Evolutionary conservation across 2,797 vertebrate genomes (phyloP).

Genomic region (Neosalanx taihuensis): DNA sequence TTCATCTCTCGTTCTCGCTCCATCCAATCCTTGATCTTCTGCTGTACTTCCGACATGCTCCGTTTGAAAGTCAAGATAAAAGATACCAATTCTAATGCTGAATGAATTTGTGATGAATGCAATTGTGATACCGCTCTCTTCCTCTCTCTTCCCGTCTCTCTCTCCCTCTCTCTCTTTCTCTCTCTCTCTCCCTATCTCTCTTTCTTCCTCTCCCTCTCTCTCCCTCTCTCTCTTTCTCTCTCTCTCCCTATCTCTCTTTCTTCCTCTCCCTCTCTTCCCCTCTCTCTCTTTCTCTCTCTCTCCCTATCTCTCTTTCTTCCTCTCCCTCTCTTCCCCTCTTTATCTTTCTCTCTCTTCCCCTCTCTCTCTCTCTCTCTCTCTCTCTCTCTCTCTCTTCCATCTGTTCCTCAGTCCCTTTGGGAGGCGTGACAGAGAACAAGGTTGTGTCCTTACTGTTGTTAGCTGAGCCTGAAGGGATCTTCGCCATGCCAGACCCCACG

Average conservation of each 20-base stretch:
- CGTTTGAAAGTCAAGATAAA: too few species aligned
- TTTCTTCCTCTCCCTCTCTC: not conserved
- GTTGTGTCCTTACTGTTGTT: conserved; percentile 93
- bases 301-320: not conserved
- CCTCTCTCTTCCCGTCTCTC: too few species aligned
- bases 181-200: not conserved
- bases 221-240: not conserved
- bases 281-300: not conserved
- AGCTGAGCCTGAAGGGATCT: conserved; percentile 95
- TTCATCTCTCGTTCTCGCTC: not conserved
- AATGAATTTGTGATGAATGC: too few species aligned
- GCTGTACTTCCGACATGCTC: too few species aligned
- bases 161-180: too few species aligned
- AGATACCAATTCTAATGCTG: too few species aligned
- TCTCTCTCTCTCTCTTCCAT: conserved; percentile 8
- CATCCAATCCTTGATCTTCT: not conserved
- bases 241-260: not conserved
- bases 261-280: not conserved
- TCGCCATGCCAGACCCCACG: conserved; percentile 95
- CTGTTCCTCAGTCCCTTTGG: conserved; percentile 53
- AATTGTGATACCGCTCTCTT: too few species aligned
- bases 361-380: not conserved
- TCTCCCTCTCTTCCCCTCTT: not conserved
- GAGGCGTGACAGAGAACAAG: conserved; percentile 85
- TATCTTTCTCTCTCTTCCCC: conserved; percentile 47